phyloP scores from a whole-genome alignment of 2,113 vertebrate species.

The Gracilinanus agilis region DNA sequence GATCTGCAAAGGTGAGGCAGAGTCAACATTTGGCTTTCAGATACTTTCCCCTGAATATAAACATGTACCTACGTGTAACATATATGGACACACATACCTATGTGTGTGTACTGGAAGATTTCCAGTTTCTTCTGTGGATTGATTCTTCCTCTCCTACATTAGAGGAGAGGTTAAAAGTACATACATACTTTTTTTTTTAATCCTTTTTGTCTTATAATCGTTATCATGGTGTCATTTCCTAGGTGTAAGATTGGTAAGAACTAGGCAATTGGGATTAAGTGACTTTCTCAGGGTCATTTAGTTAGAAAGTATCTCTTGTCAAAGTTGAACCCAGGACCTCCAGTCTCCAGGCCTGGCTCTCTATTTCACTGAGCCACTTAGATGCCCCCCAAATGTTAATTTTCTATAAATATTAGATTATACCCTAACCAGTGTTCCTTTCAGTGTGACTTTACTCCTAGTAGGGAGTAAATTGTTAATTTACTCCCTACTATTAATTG shows the following conservation, averaged over 20 bases:
- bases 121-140: conserved; percentile 15
- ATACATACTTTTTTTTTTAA: neutral
- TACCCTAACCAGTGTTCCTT: neutral
- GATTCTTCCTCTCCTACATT: conserved; percentile 31
- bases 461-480: neutral
- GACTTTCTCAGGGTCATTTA: too few relatives aligned
- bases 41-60: neutral
- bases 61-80: neutral
- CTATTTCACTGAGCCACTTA: too few relatives aligned
- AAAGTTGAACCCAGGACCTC: too few relatives aligned
- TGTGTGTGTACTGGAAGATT: neutral
- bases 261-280: too few relatives aligned
- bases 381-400: neutral
- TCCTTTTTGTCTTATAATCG: too few relatives aligned
- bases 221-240: too few relatives aligned
- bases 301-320: too few relatives aligned
- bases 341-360: too few relatives aligned
- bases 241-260: too few relatives aligned
- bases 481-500: too few relatives aligned
- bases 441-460: neutral
- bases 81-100: neutral
- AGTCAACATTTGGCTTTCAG: neutral
- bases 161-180: neutral
- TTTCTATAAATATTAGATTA: neutral
- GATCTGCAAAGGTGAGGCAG: conserved; percentile 92